These are phyloP conservation scores for Crematogaster levior DNA, from an alignment of 2,888 invertebrate genomes.

Conservation along the genomic window DNA sequence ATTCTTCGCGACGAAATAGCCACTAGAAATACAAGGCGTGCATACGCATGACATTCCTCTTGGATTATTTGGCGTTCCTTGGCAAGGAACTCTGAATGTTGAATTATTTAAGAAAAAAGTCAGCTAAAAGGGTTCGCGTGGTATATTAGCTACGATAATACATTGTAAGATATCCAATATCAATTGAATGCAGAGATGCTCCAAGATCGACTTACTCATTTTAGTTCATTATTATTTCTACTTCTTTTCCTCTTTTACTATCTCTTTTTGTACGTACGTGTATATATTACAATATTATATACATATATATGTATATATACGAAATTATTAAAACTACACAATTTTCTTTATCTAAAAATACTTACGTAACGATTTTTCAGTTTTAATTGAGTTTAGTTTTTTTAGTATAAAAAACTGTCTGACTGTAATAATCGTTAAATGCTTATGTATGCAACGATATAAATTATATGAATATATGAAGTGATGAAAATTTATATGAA, in stretches of 20 bases:
- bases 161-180: background rate
- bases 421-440: background rate
- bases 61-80: constrained; percentile 18
- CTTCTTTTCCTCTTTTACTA: background rate
- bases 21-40: constrained; percentile 22
- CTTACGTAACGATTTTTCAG: background rate
- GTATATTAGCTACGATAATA: background rate
- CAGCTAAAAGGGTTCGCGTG: background rate
- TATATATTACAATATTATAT: background rate
- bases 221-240: background rate
- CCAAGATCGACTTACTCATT: background rate
- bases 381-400: background rate
- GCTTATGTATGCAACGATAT: background rate
- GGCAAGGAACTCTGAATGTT: background rate
- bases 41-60: constrained; percentile 5
- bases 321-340: background rate
- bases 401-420: background rate
- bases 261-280: background rate
- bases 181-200: background rate
- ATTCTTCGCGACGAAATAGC: constrained; percentile 43
- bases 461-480: background rate
- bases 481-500: constrained; percentile 28
- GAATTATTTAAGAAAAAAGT: constrained; percentile 23
- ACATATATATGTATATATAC: background rate
- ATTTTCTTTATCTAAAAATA: background rate